Conservation (phyloP, 2,888 invertebrate species). For the Bombylius discolor region DNA sequence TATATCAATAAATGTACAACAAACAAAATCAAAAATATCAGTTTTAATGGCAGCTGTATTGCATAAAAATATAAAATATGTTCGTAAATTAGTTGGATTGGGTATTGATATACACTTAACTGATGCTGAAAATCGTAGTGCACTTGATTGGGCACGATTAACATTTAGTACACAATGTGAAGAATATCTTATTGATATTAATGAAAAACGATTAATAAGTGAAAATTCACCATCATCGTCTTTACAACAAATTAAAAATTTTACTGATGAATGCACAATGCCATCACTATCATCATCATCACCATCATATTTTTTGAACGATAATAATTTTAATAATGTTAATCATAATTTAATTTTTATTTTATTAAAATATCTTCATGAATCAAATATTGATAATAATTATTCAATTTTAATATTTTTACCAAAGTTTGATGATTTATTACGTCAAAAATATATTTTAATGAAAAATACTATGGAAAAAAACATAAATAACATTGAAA, state of each 20-base stretch:
- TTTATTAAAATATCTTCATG: constrained; percentile 43
- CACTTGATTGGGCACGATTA: background rate
- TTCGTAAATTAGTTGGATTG: constrained; percentile 54
- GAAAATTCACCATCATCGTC: background rate
- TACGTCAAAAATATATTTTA: constrained; percentile 53
- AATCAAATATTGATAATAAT: constrained; percentile 34
- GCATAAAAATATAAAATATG: constrained; percentile 51
- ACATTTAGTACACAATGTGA: too few species aligned
- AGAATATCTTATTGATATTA: too few species aligned
- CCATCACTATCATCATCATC: too few species aligned
- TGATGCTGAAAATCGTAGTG: constrained; percentile 12
- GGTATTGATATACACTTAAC: constrained; percentile 38
- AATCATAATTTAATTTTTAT: constrained; percentile 56
- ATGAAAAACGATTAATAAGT: background rate
- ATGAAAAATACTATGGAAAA: constrained; percentile 37
- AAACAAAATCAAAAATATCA: constrained; percentile 49
- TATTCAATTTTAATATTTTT: constrained; percentile 77
- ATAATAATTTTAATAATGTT: constrained; percentile 31
- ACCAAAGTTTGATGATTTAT: constrained; percentile 85
- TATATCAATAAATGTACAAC: constrained; percentile 57
- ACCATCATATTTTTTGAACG: too few species aligned
- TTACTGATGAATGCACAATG: too few species aligned
- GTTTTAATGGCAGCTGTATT: constrained; percentile 68
- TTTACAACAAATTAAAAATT: too few species aligned
- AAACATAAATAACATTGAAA: constrained; percentile 36